A percentile compares a stretch with the other conserved stretches of the same genome.
Evolutionary conservation across 2,113 vertebrate species (phyloP).

Genomic region (Origma solitaria): DNA sequence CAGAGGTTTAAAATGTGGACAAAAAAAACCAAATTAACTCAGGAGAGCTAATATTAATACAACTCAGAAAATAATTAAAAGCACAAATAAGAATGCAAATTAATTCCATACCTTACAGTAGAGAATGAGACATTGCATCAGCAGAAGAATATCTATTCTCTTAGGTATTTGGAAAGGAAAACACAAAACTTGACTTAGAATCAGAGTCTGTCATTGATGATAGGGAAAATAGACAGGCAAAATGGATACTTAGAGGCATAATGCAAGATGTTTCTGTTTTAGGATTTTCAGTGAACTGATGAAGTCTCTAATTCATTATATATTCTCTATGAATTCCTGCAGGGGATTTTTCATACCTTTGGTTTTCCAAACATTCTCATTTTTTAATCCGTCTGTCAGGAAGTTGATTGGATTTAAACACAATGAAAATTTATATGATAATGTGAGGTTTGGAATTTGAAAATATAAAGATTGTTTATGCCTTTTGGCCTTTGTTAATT

Average conservation of each 20-base stretch:
- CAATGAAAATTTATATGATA: background rate
- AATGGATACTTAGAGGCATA: background rate
- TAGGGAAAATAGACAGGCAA: background rate
- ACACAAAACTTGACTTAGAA: background rate
- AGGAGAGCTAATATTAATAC: background rate
- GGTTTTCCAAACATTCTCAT: background rate
- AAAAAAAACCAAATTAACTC: conserved; percentile 39
- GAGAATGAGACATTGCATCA: background rate
- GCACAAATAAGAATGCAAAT: conserved; percentile 18
- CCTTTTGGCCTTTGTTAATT: background rate
- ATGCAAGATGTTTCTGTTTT: background rate
- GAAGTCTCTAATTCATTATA: background rate
- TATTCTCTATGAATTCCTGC: background rate
- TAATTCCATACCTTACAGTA: background rate
- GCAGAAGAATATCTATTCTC: background rate
- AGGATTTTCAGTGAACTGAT: background rate
- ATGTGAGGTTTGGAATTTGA: background rate
- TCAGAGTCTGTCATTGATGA: background rate
- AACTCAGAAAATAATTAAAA: conserved; percentile 33
- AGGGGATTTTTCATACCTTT: background rate
- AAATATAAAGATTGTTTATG: background rate
- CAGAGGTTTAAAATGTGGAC: conserved; percentile 19
- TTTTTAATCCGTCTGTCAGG: background rate
- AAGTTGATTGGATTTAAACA: background rate
- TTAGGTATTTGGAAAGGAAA: background rate